Percentiles rank a stretch among this genome's conserved stretches.
Evolutionary conservation across 2,797 vertebrate genomes (phyloP).

Genomic region (Mus caroli): DNA sequence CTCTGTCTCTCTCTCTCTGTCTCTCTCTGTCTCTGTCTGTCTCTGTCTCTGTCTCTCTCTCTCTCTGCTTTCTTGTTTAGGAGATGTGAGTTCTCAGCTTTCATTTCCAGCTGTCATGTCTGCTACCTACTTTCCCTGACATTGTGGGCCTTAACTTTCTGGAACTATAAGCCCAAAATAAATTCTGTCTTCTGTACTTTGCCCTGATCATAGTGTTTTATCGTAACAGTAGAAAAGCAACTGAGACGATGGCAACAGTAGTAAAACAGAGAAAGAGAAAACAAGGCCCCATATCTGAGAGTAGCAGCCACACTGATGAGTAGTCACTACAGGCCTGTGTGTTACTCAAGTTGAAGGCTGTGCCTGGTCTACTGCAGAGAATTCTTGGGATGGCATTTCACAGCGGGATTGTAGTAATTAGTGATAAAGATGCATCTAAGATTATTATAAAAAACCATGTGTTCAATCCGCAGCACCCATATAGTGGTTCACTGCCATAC

Average conservation of each 20-base stretch:
- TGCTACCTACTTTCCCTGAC: background rate
- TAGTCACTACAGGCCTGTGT: background rate
- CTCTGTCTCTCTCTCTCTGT: too few relatives aligned
- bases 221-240: background rate
- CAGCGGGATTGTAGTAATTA: slow-evolving; percentile 11
- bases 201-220: background rate
- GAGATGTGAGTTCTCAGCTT: background rate
- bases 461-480: background rate
- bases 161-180: background rate
- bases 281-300: background rate
- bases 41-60: too few relatives aligned
- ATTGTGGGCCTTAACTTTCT: background rate
- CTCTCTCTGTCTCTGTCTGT: too few relatives aligned
- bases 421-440: background rate
- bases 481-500: background rate
- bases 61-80: background rate
- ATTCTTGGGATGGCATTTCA: slow-evolving; percentile 32
- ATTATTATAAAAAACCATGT: background rate
- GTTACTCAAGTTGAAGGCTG: background rate
- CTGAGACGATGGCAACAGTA: background rate
- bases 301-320: background rate
- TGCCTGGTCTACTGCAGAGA: background rate
- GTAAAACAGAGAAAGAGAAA: background rate
- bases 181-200: background rate
- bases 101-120: background rate